Base-by-base conservation (phyloP, 2,888 invertebrate species). In the Lasioglossum calceatum region DNA sequence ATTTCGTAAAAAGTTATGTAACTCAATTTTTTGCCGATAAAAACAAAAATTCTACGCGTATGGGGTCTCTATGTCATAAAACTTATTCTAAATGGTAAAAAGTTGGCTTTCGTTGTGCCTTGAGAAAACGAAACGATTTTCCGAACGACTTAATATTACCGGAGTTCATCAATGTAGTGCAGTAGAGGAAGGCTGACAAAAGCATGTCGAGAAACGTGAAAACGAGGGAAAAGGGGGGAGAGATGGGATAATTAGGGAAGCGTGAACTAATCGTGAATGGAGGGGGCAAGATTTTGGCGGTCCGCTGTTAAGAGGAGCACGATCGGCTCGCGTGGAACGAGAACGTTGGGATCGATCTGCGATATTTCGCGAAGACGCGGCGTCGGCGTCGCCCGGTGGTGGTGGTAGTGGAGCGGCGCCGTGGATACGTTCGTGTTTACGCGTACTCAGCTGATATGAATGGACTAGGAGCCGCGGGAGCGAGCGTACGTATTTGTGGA, bases 381-480 rank as follows among this genome's bases (percentile, higher is more conserved):
- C 67, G 67, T 64, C 61, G 61, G 61, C 61, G 64, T 64, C 64
- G 32, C 32, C 7, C 0, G 73, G 73, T 54, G 70, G n/a, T 42
- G 64, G 75, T 19, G 16, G 64, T 14, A 27, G 64, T 23, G 12
- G 64, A 64, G 32, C 32, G 64, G 64, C 67, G 67, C 58, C 54
- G 42, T 77, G 47, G 81, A 81, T 80, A 79, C 71, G 74, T 72
- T 74, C 82, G 73, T 86, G 90, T 87, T 90, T 90, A 90, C 90
- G 80, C 81, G 82, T 72, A 79, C 82, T 87, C 88, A 85, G 85
- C 88, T 88, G 87, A 89, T 84, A 91, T 91, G 91, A 91, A 91
- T 89, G 91, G 83, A 82, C 84, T 72, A 54, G 85, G 79, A 86
- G 80, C 77, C 70, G 50, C 74, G 81, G 77, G 85, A 75, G 78